Base-by-base conservation (phyloP, 1,140 invertebrate genomes). In the Pseudoatta argentina region DNA sequence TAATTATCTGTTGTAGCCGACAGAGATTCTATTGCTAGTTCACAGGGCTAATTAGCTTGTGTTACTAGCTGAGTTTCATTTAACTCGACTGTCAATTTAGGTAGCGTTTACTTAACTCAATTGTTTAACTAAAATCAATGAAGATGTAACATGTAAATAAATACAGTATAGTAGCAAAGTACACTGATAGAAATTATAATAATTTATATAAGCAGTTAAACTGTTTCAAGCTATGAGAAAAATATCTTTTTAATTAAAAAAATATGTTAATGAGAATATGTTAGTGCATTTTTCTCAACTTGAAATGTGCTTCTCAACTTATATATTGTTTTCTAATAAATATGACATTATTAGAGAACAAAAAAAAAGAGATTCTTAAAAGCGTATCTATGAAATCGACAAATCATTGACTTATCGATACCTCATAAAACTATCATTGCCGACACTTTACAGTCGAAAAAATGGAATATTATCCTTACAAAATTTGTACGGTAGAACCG, bases 41-140 rank as follows among this genome's bases (percentile, higher is more conserved):
- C 24, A 82, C 67, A 82, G 39, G 55, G 51, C 34, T 82, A 82
- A 82, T 82, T 82, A 82, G 69, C 79, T 82, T 59, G 67, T 73
- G 53, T 82, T 73, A 48, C 67, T 82, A 82, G 51, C 55, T 39
- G 51, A 82, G 78, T 82, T 69, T 82, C 34, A 59, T 73, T 82
- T 82, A 82, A 82, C 67, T 82, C 67, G 12, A 73, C 34, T 55
- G 39, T 82, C 67, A 39, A 48, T 73, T 72, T 82, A 82, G 69
- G 8, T 73, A 59, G 79, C 48, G 34, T 82, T 82, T 82, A 82
- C 67, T 82, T 61, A 72, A 73, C 55, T 73, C 24, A 30, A 72
- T 72, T 72, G 53, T 72, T 82, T 73, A 82, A 73, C 66, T 73
- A 48, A 55, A 72, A 59, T 82, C 69, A 82, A 59, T 44, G 66